These are phyloP conservation scores for Albula glossodonta DNA, from an alignment of 2,113 vertebrate genomes.

Conservation along the genomic window DNA sequence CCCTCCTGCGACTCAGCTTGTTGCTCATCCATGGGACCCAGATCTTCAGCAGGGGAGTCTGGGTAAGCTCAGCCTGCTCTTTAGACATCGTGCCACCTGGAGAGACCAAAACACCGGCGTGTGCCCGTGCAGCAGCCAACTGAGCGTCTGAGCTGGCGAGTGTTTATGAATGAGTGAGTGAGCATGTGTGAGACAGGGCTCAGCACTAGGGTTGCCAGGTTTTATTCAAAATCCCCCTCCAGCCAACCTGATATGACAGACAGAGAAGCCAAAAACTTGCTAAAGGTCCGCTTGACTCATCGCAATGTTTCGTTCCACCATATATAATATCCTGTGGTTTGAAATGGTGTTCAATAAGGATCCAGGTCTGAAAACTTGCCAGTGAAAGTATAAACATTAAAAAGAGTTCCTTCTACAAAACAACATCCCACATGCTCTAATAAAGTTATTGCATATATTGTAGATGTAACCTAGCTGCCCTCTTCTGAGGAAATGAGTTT, in stretches of 20 bases:
- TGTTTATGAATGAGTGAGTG: not conserved
- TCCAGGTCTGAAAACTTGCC: too few species aligned
- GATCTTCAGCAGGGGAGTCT: constrained; percentile 82
- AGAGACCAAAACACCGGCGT: constrained; percentile 43
- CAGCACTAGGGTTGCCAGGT: constrained; percentile 25
- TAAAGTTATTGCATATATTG: too few species aligned
- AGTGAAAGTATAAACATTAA: too few species aligned
- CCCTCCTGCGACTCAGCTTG: constrained; percentile 67
- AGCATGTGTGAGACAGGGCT: not conserved
- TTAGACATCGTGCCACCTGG: constrained; percentile 31
- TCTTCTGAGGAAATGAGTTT: too few species aligned
- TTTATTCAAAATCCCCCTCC: constrained; percentile 27
- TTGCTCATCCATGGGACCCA: constrained; percentile 79
- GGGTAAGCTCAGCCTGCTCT: constrained; percentile 75
- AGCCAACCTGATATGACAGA: too few species aligned
- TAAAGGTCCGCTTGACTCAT: too few species aligned
- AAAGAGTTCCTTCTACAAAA: too few species aligned
- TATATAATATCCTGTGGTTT: too few species aligned
- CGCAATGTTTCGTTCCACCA: too few species aligned
- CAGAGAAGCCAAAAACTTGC: not conserved
- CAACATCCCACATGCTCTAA: too few species aligned
- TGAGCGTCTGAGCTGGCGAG: constrained; percentile 5
- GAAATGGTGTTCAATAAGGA: too few species aligned
- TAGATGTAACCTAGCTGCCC: too few species aligned
- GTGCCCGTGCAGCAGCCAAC: not conserved